Evolutionary conservation across 1,140 invertebrate species (phyloP).

Genomic region (Sarcophaga peregrina): DNA sequence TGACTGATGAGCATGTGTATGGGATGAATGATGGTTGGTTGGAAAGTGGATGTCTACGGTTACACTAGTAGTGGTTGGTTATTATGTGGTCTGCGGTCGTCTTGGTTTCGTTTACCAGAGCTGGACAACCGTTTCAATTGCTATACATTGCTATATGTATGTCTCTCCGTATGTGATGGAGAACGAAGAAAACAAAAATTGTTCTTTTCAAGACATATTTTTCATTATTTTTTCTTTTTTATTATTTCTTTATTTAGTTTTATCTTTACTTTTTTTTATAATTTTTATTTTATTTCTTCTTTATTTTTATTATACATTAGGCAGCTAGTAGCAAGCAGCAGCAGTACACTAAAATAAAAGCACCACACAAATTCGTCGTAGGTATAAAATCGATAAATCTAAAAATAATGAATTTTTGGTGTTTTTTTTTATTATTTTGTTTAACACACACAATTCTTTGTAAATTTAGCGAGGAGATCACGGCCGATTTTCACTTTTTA

Average conservation of each 20-base stretch:
- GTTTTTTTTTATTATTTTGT: background rate
- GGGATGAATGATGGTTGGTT: background rate
- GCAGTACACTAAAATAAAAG: background rate
- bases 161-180: too few species aligned
- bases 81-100: slow-evolving; percentile 15
- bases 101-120: slow-evolving; percentile 16
- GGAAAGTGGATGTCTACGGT: background rate
- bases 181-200: too few species aligned
- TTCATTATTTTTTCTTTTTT: background rate
- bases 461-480: slow-evolving; percentile 29
- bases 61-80: background rate
- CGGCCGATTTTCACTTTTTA: slow-evolving; percentile 33
- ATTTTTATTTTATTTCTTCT: background rate
- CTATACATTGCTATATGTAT: too few species aligned
- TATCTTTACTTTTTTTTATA: background rate
- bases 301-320: slow-evolving; percentile 11
- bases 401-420: slow-evolving; percentile 8
- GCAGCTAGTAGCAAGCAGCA: background rate
- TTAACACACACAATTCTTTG: slow-evolving; percentile 2
- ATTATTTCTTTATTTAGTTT: background rate
- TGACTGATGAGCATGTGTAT: background rate
- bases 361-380: background rate
- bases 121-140: background rate
- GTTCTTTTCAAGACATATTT: background rate
- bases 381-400: slow-evolving; percentile 33